These are phyloP conservation scores for Elysia chlorotica DNA, from an alignment of 1,140 invertebrate genomes.

Conservation along the genomic window DNA sequence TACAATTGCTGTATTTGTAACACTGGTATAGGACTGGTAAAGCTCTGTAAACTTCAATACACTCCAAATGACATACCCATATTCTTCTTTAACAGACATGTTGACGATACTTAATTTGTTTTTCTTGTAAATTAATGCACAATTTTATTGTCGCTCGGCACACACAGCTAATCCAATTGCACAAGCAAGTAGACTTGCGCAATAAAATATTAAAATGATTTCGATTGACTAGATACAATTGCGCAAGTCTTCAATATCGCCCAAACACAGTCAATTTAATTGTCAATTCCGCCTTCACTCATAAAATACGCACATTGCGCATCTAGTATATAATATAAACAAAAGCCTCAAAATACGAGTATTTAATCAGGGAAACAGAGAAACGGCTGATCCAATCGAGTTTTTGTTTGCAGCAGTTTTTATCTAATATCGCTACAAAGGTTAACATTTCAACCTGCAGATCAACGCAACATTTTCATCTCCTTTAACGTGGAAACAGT, in stretches of 20 bases:
- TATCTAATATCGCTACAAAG: too few species aligned
- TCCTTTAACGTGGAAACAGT: too few species aligned
- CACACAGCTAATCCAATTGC: background rate
- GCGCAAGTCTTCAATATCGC: conserved; percentile 2
- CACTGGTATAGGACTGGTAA: background rate
- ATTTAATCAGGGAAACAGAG: too few species aligned
- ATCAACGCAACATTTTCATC: too few species aligned
- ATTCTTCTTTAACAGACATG: background rate
- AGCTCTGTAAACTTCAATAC: background rate
- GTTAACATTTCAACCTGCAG: too few species aligned
- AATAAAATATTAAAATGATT: conserved; percentile 5
- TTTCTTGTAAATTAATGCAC: background rate
- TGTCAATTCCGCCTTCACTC: background rate
- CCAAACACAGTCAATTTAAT: background rate
- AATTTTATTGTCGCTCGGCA: background rate
- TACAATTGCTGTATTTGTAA: background rate
- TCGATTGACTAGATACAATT: background rate
- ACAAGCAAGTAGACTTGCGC: conserved; percentile 2
- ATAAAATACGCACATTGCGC: too few species aligned
- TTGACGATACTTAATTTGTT: background rate
- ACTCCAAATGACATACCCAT: background rate
- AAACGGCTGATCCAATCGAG: too few species aligned
- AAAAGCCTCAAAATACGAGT: too few species aligned
- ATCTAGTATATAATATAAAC: too few species aligned
- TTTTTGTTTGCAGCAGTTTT: too few species aligned